These are phyloP conservation scores for Chelon labrosus DNA, from an alignment of 2,797 vertebrate genomes.

Conservation along the genomic window DNA sequence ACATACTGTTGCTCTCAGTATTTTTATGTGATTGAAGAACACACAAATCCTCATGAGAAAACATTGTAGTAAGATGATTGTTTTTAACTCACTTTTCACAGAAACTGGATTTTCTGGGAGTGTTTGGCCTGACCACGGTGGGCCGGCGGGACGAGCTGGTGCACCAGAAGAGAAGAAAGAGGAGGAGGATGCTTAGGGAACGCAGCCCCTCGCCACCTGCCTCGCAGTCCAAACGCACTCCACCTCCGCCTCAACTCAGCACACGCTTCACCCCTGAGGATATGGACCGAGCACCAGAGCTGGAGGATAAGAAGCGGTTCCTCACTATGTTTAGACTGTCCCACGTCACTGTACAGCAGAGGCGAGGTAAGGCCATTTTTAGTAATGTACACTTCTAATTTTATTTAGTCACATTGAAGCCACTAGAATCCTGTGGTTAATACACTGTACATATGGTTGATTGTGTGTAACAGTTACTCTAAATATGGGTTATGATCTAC, in stretches of 20 bases:
- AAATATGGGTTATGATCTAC: not conserved
- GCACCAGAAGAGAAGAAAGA: slow-evolving; percentile 93
- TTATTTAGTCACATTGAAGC: slow-evolving; percentile 3
- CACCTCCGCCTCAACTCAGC: slow-evolving; percentile 87
- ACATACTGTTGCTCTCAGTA: not conserved
- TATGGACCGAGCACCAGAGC: slow-evolving; percentile 95
- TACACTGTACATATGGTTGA: not conserved
- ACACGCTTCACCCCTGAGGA: slow-evolving; percentile 96
- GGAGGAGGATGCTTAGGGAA: slow-evolving; percentile 94
- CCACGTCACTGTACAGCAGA: slow-evolving; percentile 92
- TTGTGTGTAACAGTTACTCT: slow-evolving; percentile 10
- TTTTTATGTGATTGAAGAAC: slow-evolving; percentile 7
- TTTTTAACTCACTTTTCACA: slow-evolving; percentile 59
- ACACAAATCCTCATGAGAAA: not conserved
- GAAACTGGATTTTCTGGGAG: slow-evolving; percentile 96
- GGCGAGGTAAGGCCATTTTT: slow-evolving; percentile 86
- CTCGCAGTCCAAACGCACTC: slow-evolving; percentile 90
- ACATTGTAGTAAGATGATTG: not conserved
- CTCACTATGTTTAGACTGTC: slow-evolving; percentile 96
- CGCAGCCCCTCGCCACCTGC: slow-evolving; percentile 92
- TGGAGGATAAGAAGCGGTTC: slow-evolving; percentile 97
- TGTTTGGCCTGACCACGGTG: slow-evolving; percentile 93
- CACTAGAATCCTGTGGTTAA: not conserved
- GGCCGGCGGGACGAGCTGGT: slow-evolving; percentile 91
- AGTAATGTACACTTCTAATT: not conserved